Base-by-base conservation (phyloP, 2,888 invertebrate genomes). In the Tetranychus piercei region DNA sequence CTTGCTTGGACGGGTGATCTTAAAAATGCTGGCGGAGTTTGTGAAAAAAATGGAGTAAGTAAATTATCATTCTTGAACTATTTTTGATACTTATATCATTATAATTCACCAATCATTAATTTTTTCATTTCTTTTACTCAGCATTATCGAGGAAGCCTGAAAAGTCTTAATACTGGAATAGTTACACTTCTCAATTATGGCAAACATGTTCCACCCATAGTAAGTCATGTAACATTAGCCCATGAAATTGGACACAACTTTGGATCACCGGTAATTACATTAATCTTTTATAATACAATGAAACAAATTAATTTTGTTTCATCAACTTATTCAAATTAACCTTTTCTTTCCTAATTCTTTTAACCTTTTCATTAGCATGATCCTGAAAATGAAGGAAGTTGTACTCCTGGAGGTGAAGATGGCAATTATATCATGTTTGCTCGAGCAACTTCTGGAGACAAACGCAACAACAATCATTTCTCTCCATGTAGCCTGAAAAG, bases 361-460 rank as follows among this genome's bases (percentile, higher is more conserved):
- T 76, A 18, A 69, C 67, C 22, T 72, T 72, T 72, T 70, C 18
- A 23, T 8, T 83, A 94, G 93, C 95, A 96, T 82, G 95, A 96
- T 85, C 93, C 93, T 0, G 93, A 93, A 83, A 80, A 81, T 76
- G 83, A 83, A 80, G 83, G 71, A 80, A 88, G 88, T 81, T 95
- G 90, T 83, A 92, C 94, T 0, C 95, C 95, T 6, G 94, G 94
- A 75, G 94, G 91, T 22, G 92, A 93, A 81, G 92, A 92, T 82
- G 99, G 99, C 70, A 99, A 99, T 86, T 99, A 90, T 84, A 97
- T 99, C 81, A 99, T 99, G 99, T 99, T 96, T 84, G 94, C 96
- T 34, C 88, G 96, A 78, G 97, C 97, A 64, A 99, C 97, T 74
- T 94, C 94, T 80, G 97, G 99, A 69, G 96, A 97, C 84, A 91